Evolutionary conservation across 2,797 vertebrate genomes (phyloP), one percentile per base, ranked within the genome.

Genomic region (Huso huso): DNA sequence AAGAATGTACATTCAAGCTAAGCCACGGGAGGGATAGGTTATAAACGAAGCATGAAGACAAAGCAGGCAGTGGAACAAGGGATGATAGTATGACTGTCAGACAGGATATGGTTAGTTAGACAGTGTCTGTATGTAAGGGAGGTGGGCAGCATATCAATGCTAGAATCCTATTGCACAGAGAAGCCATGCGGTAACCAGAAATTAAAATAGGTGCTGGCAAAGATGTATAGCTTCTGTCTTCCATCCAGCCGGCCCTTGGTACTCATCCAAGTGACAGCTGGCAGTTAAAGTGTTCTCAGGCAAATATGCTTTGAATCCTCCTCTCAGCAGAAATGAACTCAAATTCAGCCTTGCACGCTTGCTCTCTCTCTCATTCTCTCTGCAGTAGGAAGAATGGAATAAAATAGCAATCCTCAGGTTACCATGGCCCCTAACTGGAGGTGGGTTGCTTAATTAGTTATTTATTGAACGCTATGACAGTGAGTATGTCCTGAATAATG

Each of bases 71-170:
- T 79, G 77, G 75, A 80, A 74, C 78, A 74, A 76, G 74, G 80
- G 83, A 85, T 86, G 80, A 80, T 73, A 85, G 84, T 83, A 80
- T 86, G 86, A 86, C 87, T 86, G 86, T 89, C 83, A 86, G 84
- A 90, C 84, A 89, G 82, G 89, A 88, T 85, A 83, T 83, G 89
- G 86, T 86, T 89, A 88, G 88, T 91, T 90, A 90, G 84, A 81
- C 85, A 83, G 80, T 77, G 67, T 72, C 77, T 87, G 85, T 86
- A 86, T 78, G 76, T 78, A 82, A 18, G 61, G 79, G 74, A 70
- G 67, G 73, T 72, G 71, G 74, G 79, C 78, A 79, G 79, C 82
- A 71, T 76, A 82, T 77, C 82, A 81, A 79, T 78, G 82, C 83
- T 76, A 78, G 73, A 78, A 68, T 66, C 57, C 69, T 78, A 81